These are phyloP conservation scores for Pycnonotus jocosus DNA, from an alignment of 2,113 vertebrate genomes.

Conservation along the genomic window DNA sequence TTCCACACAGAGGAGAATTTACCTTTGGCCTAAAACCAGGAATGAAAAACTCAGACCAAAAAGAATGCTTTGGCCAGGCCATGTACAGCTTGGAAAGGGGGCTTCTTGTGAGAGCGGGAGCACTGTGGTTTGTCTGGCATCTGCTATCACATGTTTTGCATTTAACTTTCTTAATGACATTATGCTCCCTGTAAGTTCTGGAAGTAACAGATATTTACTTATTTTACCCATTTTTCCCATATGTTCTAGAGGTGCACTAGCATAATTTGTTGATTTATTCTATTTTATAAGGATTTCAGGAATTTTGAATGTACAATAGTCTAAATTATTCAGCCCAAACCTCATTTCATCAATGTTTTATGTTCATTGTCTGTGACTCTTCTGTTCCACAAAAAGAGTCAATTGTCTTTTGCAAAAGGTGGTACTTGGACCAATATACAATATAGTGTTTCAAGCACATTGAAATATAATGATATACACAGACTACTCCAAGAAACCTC, in stretches of 20 bases:
- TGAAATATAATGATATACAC: neutral
- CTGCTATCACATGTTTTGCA: slow-evolving; percentile 26
- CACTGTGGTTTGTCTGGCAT: slow-evolving; percentile 40
- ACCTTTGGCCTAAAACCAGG: slow-evolving; percentile 34
- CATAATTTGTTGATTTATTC: neutral
- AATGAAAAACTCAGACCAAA: neutral
- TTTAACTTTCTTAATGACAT: slow-evolving; percentile 50
- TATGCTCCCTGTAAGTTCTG: neutral
- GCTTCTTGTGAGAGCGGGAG: slow-evolving; percentile 18
- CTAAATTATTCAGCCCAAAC: neutral
- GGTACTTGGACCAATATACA: neutral
- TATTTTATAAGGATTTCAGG: neutral
- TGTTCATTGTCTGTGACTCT: neutral
- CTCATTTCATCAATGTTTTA: neutral
- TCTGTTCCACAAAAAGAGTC: neutral
- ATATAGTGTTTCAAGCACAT: neutral
- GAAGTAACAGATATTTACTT: neutral
- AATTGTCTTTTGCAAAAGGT: neutral
- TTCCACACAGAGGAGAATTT: slow-evolving; percentile 16
- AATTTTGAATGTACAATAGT: neutral
- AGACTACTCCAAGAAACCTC: neutral
- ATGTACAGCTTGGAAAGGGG: neutral
- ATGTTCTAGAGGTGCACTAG: neutral
- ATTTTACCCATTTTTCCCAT: neutral
- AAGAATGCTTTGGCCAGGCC: neutral